These are phyloP conservation scores for Polydesmus complanatus DNA, from an alignment of 2,888 invertebrate species.

Conservation along the genomic window DNA sequence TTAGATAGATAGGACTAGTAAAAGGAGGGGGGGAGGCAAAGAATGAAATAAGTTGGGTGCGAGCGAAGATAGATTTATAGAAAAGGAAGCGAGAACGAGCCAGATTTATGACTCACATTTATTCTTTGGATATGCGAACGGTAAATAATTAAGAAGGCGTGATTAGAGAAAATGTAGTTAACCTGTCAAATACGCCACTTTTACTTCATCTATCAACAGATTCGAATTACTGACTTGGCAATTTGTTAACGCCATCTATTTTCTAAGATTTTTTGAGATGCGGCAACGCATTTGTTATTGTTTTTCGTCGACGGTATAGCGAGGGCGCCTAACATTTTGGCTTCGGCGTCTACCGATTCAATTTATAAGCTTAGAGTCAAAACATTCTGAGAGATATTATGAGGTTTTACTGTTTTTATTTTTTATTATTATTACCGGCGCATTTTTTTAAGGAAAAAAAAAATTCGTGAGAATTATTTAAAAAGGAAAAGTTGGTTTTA, in stretches of 20 bases:
- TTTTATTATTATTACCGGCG: no score
- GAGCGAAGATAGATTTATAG: background rate
- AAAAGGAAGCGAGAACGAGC: background rate
- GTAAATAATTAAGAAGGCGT: constrained; percentile 16
- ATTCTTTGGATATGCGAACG: constrained; percentile 13
- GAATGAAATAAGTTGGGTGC: background rate
- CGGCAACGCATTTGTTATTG: no score
- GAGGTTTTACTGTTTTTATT: no score
- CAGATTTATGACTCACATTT: constrained; percentile 14
- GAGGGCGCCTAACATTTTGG: no score
- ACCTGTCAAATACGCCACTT: constrained; percentile 15
- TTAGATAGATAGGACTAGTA: background rate
- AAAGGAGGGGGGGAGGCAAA: background rate
- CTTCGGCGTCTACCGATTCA: no score
- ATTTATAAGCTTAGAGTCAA: no score
- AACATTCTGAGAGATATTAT: no score
- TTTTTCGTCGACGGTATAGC: no score
- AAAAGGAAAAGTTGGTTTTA: no score
- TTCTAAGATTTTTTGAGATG: background rate
- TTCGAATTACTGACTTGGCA: background rate
- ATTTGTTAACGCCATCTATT: constrained; percentile 10
- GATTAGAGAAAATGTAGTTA: constrained; percentile 16
- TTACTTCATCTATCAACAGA: constrained; percentile 10
- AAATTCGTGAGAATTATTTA: no score
- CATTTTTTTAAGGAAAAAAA: no score